Base-by-base conservation (phyloP, 2,797 vertebrate species). In the Nannoperca obscura region DNA sequence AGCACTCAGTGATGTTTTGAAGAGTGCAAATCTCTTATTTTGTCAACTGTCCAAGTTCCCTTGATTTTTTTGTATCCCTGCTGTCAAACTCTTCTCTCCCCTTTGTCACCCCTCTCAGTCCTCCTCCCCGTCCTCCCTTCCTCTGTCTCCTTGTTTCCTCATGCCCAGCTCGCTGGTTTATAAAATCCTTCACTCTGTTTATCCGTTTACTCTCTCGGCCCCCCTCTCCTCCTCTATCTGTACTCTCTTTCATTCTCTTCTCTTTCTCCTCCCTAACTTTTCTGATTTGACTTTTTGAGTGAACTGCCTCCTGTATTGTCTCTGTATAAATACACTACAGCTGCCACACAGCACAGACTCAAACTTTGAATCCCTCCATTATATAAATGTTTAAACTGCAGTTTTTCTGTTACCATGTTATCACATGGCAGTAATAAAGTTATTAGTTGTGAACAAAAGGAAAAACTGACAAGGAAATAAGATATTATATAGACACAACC, bases 251-350 rank as follows among this genome's bases (percentile, higher is more conserved):
- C 63, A 42, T 42, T 73, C 53, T 46, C n/a, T 50, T 67, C 71
- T 80, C 32, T 61, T 50, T 75, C 60, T 74, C 60, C 75, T 66
- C 67, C 78, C 82, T 49, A 78, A 66, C 52, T 66, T 63, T 81
- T 71, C 58, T 85, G 60, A 80, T 80, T 57, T 81, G 76, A 78
- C 58, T 83, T 69, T 81, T 69, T 27, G 8, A 84, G 55, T 49
- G 65, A 63, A 58, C 71, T 57, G 27, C 71, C 76, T 83, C 77
- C 78, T 76, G 83, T 66, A 82, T n/a, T 71, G 58, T 70, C 62
- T 86, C 73, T 88, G 89, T 89, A 87, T 87, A 87, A 85, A 87
- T 87, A 85, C 36, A 70, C 46, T 66, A 81, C 55, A 78, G 65
- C 59, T 72, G 40, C 61, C 22, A 66, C 62, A 65, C 22, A 52